These are phyloP conservation scores for Carabus problematicus DNA, from an alignment of 2,888 invertebrate species.

Conservation along the genomic window DNA sequence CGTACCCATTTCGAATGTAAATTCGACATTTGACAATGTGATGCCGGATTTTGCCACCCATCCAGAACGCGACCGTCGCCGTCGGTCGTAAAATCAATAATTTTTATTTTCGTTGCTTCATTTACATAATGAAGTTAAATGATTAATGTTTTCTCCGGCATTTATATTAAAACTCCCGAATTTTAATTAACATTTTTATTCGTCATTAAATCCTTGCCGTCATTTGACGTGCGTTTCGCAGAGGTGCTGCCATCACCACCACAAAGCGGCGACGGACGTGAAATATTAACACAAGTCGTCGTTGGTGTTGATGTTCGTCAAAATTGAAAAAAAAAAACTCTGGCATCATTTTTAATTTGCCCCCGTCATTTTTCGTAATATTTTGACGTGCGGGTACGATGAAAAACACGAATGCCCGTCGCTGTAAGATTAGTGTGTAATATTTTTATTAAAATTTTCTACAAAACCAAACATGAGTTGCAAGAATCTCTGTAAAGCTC, in stretches of 20 bases:
- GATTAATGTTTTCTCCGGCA: constrained; percentile 43
- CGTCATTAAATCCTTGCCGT: constrained; percentile 38
- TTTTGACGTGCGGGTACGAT: too few relatives aligned
- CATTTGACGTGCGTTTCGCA: constrained; percentile 27
- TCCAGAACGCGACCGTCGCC: neutral
- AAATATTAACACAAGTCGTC: constrained; percentile 31
- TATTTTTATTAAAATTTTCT: too few relatives aligned
- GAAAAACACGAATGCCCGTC: too few relatives aligned
- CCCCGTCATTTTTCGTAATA: too few relatives aligned
- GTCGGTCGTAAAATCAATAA: constrained; percentile 35
- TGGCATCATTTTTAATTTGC: constrained; percentile 12
- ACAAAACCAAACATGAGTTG: too few relatives aligned
- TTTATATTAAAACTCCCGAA: constrained; percentile 42
- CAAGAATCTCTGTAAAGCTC: too few relatives aligned
- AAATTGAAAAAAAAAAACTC: constrained; percentile 7
- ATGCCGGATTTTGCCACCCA: too few relatives aligned
- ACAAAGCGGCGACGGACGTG: constrained; percentile 27
- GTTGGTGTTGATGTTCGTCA: constrained; percentile 8
- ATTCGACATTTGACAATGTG: too few relatives aligned
- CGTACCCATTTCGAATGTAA: too few relatives aligned
- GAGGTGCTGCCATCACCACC: constrained; percentile 17
- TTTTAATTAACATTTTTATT: constrained; percentile 43
- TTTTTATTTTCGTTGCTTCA: constrained; percentile 40
- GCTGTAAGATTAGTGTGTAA: too few relatives aligned
- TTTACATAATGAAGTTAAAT: constrained; percentile 43